A percentile compares a stretch with the other conserved stretches of the same genome.
Evolutionary conservation across 1,140 invertebrate species (phyloP).

Genomic region (Cherax quadricarinatus): DNA sequence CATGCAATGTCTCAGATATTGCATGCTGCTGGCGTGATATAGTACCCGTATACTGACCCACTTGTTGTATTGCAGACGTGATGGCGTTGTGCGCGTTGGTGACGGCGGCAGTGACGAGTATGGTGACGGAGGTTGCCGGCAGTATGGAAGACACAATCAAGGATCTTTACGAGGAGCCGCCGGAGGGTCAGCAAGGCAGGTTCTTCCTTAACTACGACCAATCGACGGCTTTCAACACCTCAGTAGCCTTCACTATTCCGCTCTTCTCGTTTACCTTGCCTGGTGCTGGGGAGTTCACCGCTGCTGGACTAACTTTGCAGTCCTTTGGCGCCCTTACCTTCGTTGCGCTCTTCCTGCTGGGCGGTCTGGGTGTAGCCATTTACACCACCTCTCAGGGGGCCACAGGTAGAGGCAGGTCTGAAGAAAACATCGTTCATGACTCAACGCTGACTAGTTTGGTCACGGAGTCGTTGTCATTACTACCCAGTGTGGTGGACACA

Average conservation of each 20-base stretch:
- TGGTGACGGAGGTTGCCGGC: constrained; percentile 7
- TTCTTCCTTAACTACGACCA: constrained; percentile 71
- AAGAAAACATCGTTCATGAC: constrained; percentile 11
- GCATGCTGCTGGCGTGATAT: too few relatives aligned
- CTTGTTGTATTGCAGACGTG: constrained; percentile 38
- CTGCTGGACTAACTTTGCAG: constrained; percentile 54
- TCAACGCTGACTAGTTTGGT: constrained; percentile 26
- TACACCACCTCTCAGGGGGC: constrained; percentile 71
- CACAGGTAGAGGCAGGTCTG: constrained; percentile 4
- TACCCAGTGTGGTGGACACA: constrained; percentile 59
- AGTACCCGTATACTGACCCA: not conserved
- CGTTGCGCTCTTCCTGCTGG: constrained; percentile 70
- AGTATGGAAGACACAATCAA: constrained; percentile 62
- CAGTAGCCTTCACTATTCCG: constrained; percentile 75
- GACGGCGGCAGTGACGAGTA: constrained; percentile 8
- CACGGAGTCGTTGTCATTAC: constrained; percentile 38
- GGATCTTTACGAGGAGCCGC: constrained; percentile 59
- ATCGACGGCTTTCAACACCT: constrained; percentile 74
- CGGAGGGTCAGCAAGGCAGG: constrained; percentile 61
- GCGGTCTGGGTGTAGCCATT: constrained; percentile 66
- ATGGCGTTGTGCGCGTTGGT: constrained; percentile 46
- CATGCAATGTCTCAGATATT: too few relatives aligned
- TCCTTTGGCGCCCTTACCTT: constrained; percentile 68
- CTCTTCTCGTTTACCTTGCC: constrained; percentile 75
- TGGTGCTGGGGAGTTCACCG: constrained; percentile 62